These are phyloP conservation scores for Ammospiza nelsoni DNA, from an alignment of 2,113 vertebrate genomes.

Conservation along the genomic window DNA sequence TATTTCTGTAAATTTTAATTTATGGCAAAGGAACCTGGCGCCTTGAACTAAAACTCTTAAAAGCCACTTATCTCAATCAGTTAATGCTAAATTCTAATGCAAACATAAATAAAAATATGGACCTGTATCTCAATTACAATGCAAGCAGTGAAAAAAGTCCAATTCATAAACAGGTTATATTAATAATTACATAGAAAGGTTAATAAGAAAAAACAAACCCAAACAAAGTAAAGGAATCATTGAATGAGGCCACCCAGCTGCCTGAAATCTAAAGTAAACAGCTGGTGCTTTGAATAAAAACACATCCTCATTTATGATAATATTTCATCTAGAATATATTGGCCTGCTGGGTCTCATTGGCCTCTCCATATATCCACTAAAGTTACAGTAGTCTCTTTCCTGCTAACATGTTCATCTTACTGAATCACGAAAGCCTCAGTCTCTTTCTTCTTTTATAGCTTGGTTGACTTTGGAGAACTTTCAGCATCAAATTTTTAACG, in stretches of 20 bases:
- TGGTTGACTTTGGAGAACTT: conserved; percentile 43
- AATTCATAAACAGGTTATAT: conserved; percentile 47
- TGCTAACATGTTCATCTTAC: conserved; percentile 3
- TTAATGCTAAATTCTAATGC: background rate
- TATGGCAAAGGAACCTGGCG: background rate
- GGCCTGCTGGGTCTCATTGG: conserved; percentile 18
- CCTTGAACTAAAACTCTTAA: conserved; percentile 10
- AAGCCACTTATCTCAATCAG: background rate
- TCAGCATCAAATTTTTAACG: conserved; percentile 20
- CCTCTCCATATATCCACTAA: conserved; percentile 12
- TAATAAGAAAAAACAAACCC: conserved; percentile 45
- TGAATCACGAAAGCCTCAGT: conserved; percentile 9
- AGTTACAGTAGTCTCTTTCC: conserved; percentile 34
- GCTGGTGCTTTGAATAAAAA: conserved; percentile 60
- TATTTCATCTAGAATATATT: conserved; percentile 31
- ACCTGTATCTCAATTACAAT: conserved; percentile 35
- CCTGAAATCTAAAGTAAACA: conserved; percentile 25
- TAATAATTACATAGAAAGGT: conserved; percentile 60
- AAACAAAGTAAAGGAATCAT: conserved; percentile 27
- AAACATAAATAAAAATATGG: conserved; percentile 12
- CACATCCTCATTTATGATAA: conserved; percentile 59
- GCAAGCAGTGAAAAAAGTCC: background rate
- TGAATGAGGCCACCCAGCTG: conserved; percentile 53
- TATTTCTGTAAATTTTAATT: conserved; percentile 23
- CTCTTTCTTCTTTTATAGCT: conserved; percentile 39